Evolutionary conservation across 2,113 vertebrate genomes (phyloP).

Genomic region (Tyto alba): DNA sequence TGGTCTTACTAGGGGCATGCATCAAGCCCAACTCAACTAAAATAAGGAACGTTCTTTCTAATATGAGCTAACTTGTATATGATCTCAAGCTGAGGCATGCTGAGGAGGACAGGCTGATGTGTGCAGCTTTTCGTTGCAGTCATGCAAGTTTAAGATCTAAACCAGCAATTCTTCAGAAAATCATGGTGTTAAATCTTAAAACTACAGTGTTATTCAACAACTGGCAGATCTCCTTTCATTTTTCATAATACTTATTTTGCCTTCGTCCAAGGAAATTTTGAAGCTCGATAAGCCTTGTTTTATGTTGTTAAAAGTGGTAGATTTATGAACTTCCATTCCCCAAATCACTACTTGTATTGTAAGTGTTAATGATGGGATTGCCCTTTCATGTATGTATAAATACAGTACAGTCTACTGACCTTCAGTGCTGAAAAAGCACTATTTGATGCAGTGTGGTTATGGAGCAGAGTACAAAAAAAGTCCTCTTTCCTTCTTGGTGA

Average conservation of each 20-base stretch:
- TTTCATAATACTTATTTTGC: neutral
- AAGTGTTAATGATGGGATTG: constrained; percentile 35
- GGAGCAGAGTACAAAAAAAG: neutral
- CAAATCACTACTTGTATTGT: constrained; percentile 27
- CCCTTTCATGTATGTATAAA: constrained; percentile 6
- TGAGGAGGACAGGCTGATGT: neutral
- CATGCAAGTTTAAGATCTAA: neutral
- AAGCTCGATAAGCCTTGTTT: neutral
- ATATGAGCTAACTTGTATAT: neutral
- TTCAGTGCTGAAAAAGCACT: constrained; percentile 34
- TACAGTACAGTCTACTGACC: neutral
- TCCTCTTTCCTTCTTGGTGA: neutral
- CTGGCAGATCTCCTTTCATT: neutral
- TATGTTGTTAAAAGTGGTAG: constrained; percentile 1
- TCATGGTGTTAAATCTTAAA: neutral
- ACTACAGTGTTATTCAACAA: neutral
- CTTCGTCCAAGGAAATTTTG: neutral
- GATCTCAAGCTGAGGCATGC: neutral
- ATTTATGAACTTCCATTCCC: neutral
- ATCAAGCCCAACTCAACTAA: neutral
- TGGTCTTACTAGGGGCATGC: neutral
- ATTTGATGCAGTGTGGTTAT: constrained; percentile 20
- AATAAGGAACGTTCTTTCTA: neutral
- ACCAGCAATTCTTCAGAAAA: neutral
- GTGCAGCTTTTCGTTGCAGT: neutral